Conservation (phyloP, 2,797 vertebrate genomes). For the Artibeus jamaicensis region DNA sequence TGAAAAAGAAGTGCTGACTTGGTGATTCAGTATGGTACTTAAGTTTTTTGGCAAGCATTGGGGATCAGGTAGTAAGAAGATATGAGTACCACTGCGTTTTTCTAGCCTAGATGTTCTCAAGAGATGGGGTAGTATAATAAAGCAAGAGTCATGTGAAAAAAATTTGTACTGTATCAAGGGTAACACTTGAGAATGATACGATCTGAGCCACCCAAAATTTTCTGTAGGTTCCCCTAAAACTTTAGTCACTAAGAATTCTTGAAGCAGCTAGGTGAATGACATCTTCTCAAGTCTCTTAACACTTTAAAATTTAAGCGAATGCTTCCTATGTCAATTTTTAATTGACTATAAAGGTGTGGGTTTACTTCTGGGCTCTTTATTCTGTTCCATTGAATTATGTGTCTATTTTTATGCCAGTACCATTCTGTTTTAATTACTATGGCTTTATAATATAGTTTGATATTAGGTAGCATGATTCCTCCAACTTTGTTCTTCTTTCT, state of each 20-base stretch:
- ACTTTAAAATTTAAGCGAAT: slow-evolving; percentile 3
- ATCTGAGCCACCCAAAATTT: neutral
- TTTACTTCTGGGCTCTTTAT: too few relatives aligned
- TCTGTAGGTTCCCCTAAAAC: neutral
- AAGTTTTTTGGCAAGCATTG: neutral
- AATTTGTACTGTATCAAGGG: neutral
- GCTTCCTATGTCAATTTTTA: too few relatives aligned
- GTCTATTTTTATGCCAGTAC: too few relatives aligned
- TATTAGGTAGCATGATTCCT: too few relatives aligned
- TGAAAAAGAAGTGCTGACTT: neutral
- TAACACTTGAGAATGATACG: slow-evolving; percentile 10
- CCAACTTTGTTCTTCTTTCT: too few relatives aligned
- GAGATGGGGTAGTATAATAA: neutral
- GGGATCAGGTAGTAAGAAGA: neutral
- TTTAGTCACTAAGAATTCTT: neutral
- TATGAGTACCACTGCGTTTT: neutral
- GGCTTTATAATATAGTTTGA: too few relatives aligned
- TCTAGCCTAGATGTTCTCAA: slow-evolving; percentile 27
- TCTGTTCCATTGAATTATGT: too few relatives aligned
- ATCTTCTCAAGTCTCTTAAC: neutral
- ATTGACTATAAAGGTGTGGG: too few relatives aligned
- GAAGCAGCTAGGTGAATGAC: neutral
- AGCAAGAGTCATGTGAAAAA: neutral
- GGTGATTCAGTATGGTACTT: neutral
- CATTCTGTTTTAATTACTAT: too few relatives aligned